Conservation (phyloP, 53 echinoderm and acorn worm genomes). For the Holothuria scabra region DNA sequence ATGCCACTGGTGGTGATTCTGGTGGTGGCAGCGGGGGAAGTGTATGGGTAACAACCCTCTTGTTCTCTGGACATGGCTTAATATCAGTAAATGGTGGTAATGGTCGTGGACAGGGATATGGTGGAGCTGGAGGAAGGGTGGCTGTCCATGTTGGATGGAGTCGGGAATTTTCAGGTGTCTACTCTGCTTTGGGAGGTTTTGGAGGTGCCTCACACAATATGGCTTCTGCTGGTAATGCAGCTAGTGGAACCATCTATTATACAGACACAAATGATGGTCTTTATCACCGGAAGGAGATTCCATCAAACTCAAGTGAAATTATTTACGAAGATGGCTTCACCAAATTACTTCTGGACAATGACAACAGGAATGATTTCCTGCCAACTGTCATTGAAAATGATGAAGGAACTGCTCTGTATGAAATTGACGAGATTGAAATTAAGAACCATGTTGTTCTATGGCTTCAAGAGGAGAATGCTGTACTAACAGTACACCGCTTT, state of each 20-base stretch:
- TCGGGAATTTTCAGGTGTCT: constrained; percentile 78
- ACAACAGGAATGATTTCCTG: constrained; percentile 74
- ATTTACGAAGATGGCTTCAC: constrained; percentile 76
- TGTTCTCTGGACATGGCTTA: constrained; percentile 83
- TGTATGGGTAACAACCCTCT: constrained; percentile 73
- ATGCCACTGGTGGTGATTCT: constrained; percentile 61
- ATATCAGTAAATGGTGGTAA: constrained; percentile 75
- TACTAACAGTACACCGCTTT: constrained; percentile 76
- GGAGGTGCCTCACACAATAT: constrained; percentile 38
- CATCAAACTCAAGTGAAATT: constrained; percentile 53
- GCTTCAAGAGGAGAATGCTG: constrained; percentile 71
- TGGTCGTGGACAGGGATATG: constrained; percentile 70
- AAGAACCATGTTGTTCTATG: constrained; percentile 88
- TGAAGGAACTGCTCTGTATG: constrained; percentile 71
- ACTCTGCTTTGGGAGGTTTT: constrained; percentile 68
- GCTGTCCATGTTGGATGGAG: constrained; percentile 91
- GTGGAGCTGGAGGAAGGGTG: constrained; percentile 87
- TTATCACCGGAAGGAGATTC: constrained; percentile 66
- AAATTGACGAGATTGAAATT: constrained; percentile 86
- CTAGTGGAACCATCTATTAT: constrained; percentile 88
- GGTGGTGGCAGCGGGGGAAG: constrained; percentile 96
- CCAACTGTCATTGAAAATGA: constrained; percentile 90
- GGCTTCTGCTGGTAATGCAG: constrained; percentile 60
- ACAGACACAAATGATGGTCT: constrained; percentile 88
- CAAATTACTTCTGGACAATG: constrained; percentile 80